Percentiles rank a stretch among this genome's conserved stretches.
phyloP scores from a whole-genome alignment of 2,797 vertebrate genomes.

The Orientallactaga sibirica region DNA sequence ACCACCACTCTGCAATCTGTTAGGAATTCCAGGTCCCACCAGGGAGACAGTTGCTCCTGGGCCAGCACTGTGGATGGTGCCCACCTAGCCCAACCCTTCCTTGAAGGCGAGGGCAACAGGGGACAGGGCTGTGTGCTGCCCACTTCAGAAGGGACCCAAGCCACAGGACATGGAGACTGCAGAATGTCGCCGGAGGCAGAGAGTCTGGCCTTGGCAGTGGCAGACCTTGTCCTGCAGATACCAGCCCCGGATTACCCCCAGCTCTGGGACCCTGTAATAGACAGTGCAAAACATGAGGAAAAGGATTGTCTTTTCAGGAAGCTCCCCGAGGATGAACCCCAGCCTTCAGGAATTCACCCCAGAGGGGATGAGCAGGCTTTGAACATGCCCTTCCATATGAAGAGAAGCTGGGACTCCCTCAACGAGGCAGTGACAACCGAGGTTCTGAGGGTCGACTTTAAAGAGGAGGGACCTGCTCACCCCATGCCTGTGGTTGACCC shows the following conservation, averaged over 20 bases:
- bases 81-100: background rate
- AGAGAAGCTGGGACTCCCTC: constrained; percentile 65
- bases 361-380: background rate
- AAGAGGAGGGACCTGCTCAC: background rate
- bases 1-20: background rate
- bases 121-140: background rate
- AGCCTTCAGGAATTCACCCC: background rate
- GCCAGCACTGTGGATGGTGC: background rate
- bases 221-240: constrained; percentile 33
- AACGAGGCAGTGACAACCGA: constrained; percentile 17
- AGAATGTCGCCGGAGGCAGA: constrained; percentile 17
- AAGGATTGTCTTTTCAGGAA: constrained; percentile 31
- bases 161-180: background rate
- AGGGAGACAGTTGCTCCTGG: background rate
- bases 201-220: background rate
- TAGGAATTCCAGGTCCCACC: background rate
- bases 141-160: constrained; percentile 13
- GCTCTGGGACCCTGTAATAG: background rate
- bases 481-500: background rate
- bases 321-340: background rate
- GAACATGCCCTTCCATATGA: fast-evolving
- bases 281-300: background rate
- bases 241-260: constrained; percentile 74
- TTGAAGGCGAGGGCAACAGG: constrained; percentile 30
- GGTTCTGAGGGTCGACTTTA: background rate